These are phyloP conservation scores for Eupithecia centaureata DNA, from an alignment of 2,888 invertebrate species.

Conservation along the genomic window DNA sequence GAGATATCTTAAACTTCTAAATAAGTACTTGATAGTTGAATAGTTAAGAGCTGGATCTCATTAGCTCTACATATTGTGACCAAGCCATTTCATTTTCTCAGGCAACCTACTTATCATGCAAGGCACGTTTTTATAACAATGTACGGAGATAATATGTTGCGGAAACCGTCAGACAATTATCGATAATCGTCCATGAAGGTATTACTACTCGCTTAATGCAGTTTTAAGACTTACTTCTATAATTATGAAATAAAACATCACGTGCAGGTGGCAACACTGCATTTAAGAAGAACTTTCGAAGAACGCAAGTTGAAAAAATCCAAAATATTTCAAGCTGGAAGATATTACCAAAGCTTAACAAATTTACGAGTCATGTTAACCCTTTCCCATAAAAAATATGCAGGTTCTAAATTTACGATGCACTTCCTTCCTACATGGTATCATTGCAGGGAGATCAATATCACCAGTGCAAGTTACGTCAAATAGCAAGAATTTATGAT, in stretches of 20 bases:
- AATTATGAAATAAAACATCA: slow-evolving; percentile 30
- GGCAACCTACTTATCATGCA: slow-evolving; percentile 52
- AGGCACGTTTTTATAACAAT: slow-evolving; percentile 51
- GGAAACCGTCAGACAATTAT: slow-evolving; percentile 54
- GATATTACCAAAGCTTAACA: slow-evolving; percentile 1
- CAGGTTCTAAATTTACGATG: slow-evolving; percentile 55
- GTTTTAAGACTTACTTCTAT: slow-evolving; percentile 38
- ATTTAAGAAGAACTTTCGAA: slow-evolving; percentile 9
- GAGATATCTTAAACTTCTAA: background rate
- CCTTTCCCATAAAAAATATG: slow-evolving; percentile 40
- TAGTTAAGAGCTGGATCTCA: background rate
- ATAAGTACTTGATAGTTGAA: background rate
- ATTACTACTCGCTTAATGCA: slow-evolving; percentile 43
- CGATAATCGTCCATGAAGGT: slow-evolving; percentile 49
- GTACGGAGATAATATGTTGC: slow-evolving; percentile 47
- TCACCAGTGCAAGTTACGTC: slow-evolving; percentile 77
- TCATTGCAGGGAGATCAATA: slow-evolving; percentile 78
- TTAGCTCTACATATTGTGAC: background rate
- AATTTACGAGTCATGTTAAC: slow-evolving; percentile 28
- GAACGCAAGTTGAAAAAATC: background rate
- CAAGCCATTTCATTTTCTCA: slow-evolving; percentile 16
- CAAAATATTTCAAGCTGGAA: background rate
- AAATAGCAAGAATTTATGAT: slow-evolving; percentile 82
- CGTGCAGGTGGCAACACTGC: slow-evolving; percentile 24
- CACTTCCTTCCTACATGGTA: slow-evolving; percentile 77